Conservation (phyloP, 2,888 invertebrate genomes). For the Hemithea aestivaria region DNA sequence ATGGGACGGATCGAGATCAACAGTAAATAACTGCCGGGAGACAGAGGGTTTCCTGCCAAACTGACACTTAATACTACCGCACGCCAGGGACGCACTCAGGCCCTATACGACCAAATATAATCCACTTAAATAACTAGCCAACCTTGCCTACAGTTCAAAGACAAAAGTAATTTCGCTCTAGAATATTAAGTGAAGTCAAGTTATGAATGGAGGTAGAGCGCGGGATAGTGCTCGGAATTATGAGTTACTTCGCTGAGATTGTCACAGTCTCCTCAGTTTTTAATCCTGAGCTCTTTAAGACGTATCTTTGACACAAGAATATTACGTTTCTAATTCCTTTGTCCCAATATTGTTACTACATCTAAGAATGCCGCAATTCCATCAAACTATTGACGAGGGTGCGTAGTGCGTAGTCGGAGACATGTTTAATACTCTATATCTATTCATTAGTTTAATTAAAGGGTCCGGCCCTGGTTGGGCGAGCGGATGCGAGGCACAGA, state of each 20-base stretch:
- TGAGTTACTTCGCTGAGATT: no score
- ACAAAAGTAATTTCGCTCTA: no score
- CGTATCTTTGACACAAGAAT: no score
- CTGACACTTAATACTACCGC: constrained; percentile 57
- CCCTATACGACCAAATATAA: constrained; percentile 8
- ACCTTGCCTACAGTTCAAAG: no score
- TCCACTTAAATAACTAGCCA: constrained; percentile 5
- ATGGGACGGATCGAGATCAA: constrained; percentile 63
- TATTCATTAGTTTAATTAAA: constrained; percentile 22
- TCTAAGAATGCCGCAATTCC: no score
- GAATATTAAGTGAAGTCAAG: no score
- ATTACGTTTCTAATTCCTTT: no score
- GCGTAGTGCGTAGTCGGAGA: constrained; percentile 2
- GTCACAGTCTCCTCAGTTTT: no score
- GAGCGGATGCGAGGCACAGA: constrained; percentile 27
- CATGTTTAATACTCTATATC: constrained; percentile 12
- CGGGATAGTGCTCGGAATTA: no score
- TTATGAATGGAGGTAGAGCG: no score
- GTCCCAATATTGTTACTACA: no score
- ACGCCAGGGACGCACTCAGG: constrained; percentile 28
- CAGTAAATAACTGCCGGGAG: constrained; percentile 67
- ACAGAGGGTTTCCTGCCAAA: constrained; percentile 67
- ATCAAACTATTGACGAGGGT: neutral
- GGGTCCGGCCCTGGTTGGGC: constrained; percentile 26
- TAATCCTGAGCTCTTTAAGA: no score